These are phyloP conservation scores for Pelochelys cantorii DNA, from an alignment of 2,797 vertebrate genomes.

Conservation along the genomic window DNA sequence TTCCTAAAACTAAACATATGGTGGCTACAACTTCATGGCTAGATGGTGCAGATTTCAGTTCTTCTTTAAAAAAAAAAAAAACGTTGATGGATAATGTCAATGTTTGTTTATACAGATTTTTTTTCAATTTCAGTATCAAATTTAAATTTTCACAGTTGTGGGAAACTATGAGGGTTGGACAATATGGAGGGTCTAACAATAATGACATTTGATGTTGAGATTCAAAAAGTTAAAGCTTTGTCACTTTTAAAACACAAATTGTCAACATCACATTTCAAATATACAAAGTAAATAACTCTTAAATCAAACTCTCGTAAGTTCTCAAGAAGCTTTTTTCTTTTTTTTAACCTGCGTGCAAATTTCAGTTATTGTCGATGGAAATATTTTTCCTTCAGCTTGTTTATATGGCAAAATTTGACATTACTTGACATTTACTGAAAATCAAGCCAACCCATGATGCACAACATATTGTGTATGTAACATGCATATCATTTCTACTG, in stretches of 20 bases:
- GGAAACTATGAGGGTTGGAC: not conserved
- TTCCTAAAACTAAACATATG: not conserved
- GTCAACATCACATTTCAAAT: not conserved
- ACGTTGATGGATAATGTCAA: not conserved
- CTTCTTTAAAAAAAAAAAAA: not conserved
- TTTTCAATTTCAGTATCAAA: not conserved
- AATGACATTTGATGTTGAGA: not conserved
- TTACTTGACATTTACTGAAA: not conserved
- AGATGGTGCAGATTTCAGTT: not conserved
- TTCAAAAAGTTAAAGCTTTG: not conserved
- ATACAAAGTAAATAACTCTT: not conserved
- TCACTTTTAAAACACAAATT: not conserved
- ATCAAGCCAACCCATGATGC: not conserved
- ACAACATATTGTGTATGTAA: not conserved
- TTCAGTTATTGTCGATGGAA: not conserved
- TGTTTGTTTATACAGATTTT: not conserved
- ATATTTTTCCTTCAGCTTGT: not conserved
- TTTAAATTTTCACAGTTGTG: not conserved
- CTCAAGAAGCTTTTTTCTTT: not conserved
- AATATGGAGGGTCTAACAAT: not conserved
- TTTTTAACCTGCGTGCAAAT: not conserved
- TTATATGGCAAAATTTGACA: not conserved
- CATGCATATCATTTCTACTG: accelerated
- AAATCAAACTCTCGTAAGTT: not conserved
- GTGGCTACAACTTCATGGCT: not conserved